phyloP scores from a whole-genome alignment of 1,140 invertebrate species.

The Leptopilina boulardi region DNA sequence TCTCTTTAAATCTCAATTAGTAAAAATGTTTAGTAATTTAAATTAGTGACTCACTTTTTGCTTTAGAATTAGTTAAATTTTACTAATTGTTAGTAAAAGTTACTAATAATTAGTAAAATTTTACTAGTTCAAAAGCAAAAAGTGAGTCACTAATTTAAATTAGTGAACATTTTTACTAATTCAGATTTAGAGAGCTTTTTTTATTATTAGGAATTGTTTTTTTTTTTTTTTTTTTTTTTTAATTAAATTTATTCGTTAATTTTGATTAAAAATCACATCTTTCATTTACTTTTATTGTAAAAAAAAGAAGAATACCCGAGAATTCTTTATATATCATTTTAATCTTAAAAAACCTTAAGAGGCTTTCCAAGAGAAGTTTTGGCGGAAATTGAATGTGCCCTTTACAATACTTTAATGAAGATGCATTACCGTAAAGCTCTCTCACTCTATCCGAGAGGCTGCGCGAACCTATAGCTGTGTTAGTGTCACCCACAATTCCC shows the following conservation, averaged over 20 bases:
- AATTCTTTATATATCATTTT: constrained; percentile 16
- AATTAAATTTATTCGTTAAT: background rate
- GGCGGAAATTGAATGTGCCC: background rate
- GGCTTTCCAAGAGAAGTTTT: background rate
- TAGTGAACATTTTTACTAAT: no score
- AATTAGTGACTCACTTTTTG: no score
- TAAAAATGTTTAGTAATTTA: no score
- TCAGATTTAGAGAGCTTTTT: no score
- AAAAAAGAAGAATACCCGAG: background rate
- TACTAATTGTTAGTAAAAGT: no score
- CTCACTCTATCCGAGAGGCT: background rate
- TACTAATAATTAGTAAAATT: no score
- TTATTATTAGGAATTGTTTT: no score
- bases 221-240: no score
- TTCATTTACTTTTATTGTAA: background rate
- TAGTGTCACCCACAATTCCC: constrained; percentile 16
- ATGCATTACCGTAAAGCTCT: constrained; percentile 21
- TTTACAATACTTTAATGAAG: constrained; percentile 30
- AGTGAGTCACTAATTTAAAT: no score
- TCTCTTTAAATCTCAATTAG: no score
- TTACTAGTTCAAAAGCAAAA: no score
- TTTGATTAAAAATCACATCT: background rate
- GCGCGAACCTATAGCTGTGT: constrained; percentile 13
- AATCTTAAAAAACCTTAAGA: background rate
- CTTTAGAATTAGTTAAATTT: no score